These are phyloP conservation scores for Sminthurides aquaticus DNA, from an alignment of 2,888 invertebrate species.

Conservation along the genomic window DNA sequence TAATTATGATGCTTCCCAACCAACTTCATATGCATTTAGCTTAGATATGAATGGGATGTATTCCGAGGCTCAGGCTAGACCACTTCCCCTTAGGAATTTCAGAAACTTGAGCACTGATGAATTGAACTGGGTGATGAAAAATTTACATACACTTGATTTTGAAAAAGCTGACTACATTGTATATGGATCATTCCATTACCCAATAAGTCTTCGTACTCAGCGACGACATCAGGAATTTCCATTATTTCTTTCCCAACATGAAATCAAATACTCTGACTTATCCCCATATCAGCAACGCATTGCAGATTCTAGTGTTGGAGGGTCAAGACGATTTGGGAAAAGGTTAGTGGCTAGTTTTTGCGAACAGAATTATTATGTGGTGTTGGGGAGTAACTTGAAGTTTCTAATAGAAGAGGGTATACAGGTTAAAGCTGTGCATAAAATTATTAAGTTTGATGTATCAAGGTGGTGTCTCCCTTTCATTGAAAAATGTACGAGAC, in stretches of 20 bases:
- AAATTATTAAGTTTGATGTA: neutral
- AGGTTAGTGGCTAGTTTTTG: neutral
- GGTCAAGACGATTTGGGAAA: neutral
- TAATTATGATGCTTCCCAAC: neutral
- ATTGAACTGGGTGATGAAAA: neutral
- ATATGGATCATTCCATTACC: neutral
- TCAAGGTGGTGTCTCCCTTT: neutral
- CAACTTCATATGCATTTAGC: neutral
- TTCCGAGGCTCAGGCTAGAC: neutral
- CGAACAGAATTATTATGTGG: neutral
- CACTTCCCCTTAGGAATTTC: neutral
- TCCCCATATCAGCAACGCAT: neutral
- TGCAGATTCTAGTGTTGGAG: neutral
- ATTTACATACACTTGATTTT: neutral
- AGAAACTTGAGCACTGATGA: neutral
- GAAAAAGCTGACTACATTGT: neutral
- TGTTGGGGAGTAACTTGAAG: neutral
- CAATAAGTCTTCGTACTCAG: neutral
- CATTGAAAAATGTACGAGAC: neutral
- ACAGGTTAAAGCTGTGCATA: neutral
- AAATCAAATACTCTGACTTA: neutral
- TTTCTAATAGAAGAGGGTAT: neutral
- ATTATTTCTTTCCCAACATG: neutral
- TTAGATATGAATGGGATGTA: slow-evolving; percentile 8
- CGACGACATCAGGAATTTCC: neutral